Percentiles rank a stretch among this genome's conserved stretches.
These are phyloP conservation scores for Mylabris sibirica DNA, from an alignment of 2,888 invertebrate species.

Conservation along the genomic window DNA sequence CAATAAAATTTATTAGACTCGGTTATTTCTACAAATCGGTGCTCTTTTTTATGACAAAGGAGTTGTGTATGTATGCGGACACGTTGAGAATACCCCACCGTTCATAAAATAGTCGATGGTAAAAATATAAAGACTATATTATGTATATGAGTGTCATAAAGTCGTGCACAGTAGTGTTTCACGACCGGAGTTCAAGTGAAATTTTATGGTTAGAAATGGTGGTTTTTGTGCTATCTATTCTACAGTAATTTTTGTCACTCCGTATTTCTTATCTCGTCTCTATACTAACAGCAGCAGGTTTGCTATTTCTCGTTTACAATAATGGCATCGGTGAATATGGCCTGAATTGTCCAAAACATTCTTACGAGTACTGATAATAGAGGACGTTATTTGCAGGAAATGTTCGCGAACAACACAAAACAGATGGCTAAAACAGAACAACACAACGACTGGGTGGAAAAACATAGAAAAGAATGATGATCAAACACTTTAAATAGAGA, in stretches of 20 bases:
- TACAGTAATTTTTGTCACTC: constrained; percentile 51
- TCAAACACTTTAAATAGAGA: too few relatives aligned
- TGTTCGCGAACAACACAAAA: constrained; percentile 6
- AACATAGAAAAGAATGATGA: not conserved
- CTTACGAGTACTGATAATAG: constrained; percentile 19
- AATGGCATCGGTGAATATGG: constrained; percentile 28
- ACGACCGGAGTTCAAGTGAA: constrained; percentile 50
- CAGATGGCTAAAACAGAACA: constrained; percentile 25
- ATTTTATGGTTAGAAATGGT: constrained; percentile 51
- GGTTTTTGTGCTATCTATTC: constrained; percentile 51
- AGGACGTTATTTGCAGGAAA: constrained; percentile 18
- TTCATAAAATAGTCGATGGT: constrained; percentile 45
- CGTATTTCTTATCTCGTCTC: constrained; percentile 52
- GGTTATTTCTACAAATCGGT: not conserved
- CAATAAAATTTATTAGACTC: not conserved
- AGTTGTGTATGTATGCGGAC: not conserved
- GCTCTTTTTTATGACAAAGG: not conserved
- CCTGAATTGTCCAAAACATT: constrained; percentile 35
- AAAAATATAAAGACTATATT: constrained; percentile 51
- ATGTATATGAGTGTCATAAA: constrained; percentile 53
- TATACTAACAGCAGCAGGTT: constrained; percentile 31
- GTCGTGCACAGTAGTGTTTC: constrained; percentile 35
- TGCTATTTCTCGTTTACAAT: constrained; percentile 31
- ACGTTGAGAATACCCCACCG: constrained; percentile 44
- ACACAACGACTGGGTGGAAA: constrained; percentile 14